These are phyloP conservation scores for Mastomys natalensis DNA, from an alignment of 2,113 vertebrate species.

Conservation along the genomic window DNA sequence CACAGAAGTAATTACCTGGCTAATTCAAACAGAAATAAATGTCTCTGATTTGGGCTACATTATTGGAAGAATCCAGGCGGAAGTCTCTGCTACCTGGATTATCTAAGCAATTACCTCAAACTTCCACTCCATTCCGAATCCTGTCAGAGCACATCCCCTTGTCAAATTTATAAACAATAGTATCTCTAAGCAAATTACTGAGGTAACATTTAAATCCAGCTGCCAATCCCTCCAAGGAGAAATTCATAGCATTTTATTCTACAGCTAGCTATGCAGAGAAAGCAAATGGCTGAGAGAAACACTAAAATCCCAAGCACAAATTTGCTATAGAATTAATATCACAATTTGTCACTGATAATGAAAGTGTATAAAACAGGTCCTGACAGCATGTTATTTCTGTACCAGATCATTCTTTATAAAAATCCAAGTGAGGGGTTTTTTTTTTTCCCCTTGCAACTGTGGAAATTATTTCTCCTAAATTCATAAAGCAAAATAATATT, in stretches of 20 bases:
- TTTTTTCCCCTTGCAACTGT: conserved; percentile 63
- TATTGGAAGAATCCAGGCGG: conserved; percentile 50
- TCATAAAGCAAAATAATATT: conserved; percentile 82
- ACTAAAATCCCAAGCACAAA: conserved; percentile 81
- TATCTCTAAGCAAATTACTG: conserved; percentile 74
- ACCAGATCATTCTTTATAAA: conserved; percentile 79
- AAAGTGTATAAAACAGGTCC: conserved; percentile 86
- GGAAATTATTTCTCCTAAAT: conserved; percentile 80
- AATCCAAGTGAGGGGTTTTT: conserved; percentile 77
- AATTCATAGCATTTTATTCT: conserved; percentile 80
- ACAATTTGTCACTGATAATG: conserved; percentile 87
- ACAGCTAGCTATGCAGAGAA: conserved; percentile 73
- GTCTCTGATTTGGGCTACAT: conserved; percentile 56
- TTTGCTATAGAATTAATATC: conserved; percentile 86
- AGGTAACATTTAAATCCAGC: conserved; percentile 80
- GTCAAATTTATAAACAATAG: conserved; percentile 79
- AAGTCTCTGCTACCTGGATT: conserved; percentile 71
- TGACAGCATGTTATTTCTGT: conserved; percentile 83
- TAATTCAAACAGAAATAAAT: conserved; percentile 75
- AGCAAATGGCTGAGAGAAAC: conserved; percentile 80
- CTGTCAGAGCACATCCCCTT: conserved; percentile 72
- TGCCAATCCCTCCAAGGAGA: conserved; percentile 78
- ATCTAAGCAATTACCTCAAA: conserved; percentile 69
- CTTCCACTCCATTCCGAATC: conserved; percentile 50
- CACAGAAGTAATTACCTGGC: conserved; percentile 66